Percentiles rank a stretch among this genome's conserved stretches.
Conservation (phyloP, 1,140 invertebrate species). For the Coptotermes formosanus region DNA sequence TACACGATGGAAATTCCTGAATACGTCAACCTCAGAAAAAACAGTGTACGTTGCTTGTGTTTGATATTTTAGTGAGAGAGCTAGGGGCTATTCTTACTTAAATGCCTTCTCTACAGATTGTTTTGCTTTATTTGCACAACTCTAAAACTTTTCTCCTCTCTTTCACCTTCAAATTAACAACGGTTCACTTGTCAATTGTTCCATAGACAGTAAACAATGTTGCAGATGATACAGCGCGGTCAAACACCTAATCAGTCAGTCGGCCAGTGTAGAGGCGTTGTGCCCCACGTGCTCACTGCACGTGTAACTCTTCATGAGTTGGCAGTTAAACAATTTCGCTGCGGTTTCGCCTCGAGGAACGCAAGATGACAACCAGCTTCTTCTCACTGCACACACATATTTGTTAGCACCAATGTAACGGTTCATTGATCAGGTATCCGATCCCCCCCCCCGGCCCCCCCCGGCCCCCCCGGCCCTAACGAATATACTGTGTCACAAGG, state of each 20-base stretch:
- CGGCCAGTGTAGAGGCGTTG: background rate
- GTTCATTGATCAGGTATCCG: background rate
- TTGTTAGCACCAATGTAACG: slow-evolving; percentile 13
- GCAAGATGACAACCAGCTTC: background rate
- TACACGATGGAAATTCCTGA: too few relatives aligned
- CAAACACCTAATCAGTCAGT: background rate
- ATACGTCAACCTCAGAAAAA: too few relatives aligned
- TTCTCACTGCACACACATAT: background rate
- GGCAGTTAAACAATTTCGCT: background rate
- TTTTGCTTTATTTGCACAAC: too few relatives aligned
- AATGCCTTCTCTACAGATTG: too few relatives aligned
- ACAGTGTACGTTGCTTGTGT: too few relatives aligned
- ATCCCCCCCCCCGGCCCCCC: background rate
- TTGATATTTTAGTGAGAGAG: too few relatives aligned
- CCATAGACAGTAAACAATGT: background rate
- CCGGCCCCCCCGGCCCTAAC: background rate
- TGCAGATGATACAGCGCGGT: background rate
- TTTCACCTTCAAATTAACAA: background rate
- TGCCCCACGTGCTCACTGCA: background rate
- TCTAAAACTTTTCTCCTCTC: too few relatives aligned
- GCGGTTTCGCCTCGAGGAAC: background rate
- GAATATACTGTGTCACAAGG: background rate
- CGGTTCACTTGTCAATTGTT: background rate
- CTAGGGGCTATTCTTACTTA: too few relatives aligned
- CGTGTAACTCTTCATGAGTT: background rate